Evolutionary conservation across 1,140 invertebrate species (phyloP), one percentile per base, ranked within the genome.

Genomic region (Zophobas morio): DNA sequence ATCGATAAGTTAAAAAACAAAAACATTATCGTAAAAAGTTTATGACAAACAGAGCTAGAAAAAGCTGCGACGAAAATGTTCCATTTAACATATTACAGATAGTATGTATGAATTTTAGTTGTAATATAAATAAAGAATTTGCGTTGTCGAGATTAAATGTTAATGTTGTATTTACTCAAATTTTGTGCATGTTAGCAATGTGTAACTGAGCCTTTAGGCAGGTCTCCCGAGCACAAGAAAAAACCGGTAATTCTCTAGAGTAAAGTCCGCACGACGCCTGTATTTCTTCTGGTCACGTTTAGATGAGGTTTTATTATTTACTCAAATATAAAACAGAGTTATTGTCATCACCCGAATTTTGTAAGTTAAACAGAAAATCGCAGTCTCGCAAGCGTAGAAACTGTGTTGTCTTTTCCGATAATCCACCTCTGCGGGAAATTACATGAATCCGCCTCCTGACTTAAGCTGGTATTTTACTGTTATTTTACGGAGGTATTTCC

Each of bases 351-450:
- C 20, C 36, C 39, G 60, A 66, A 66, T 66, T 54, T 66, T 32
- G 60, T 66, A 66, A 66, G 60, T 66, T 66, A 66, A 66, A 66
- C 60, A 46, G 20, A 66, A 57, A 66, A 42, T 66, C 6, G 49
- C 20, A 5, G n/a, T n/a, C 49, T 51, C 4, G 49, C 4, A 42
- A 66, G 39, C 60, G 6, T 1, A 47, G n/a, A 5, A n/a, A 20
- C 6, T 32, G 39, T 66, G 42, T 66, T 66, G 60, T 66, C 60
- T 66, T 42, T 42, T 66, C 60, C 36, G 39, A 66, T 66, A 66
- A 66, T 66, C 39, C 39, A 33, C 39, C 35, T 66, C 37, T 6
- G 57, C 33, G 60, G 20, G 60, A 66, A 66, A 66, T 66, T 66
- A 66, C 20, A 6, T n/a, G n/a, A 51, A 51, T 20, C 39, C 36